Conservation (phyloP, 2,797 vertebrate genomes). For the Rhinella marina region DNA sequence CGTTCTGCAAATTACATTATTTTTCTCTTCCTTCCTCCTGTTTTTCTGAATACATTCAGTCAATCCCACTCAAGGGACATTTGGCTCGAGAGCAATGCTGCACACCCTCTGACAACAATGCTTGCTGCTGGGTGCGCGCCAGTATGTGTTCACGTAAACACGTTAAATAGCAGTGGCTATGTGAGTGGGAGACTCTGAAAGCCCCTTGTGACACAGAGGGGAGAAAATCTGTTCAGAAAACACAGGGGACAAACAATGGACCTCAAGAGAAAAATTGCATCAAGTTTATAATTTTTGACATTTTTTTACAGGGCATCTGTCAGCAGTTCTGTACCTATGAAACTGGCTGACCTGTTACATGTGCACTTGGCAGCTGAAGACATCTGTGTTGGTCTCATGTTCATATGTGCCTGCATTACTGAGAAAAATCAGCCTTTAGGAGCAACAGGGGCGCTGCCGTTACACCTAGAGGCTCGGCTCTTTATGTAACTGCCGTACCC, state of each 20-base stretch:
- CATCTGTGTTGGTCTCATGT: too few species aligned
- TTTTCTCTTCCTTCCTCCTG: background rate
- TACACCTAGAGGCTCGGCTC: too few species aligned
- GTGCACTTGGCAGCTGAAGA: too few species aligned
- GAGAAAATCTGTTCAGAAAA: background rate
- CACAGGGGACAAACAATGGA: background rate
- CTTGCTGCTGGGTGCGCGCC: background rate
- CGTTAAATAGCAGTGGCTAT: background rate
- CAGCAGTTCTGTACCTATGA: too few species aligned
- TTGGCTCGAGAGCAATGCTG: background rate
- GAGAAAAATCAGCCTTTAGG: too few species aligned
- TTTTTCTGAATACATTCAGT: slow-evolving; percentile 2
- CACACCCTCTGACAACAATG: slow-evolving; percentile 10
- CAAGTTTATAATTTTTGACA: background rate
- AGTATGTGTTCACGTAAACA: slow-evolving; percentile 18
- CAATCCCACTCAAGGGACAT: background rate
- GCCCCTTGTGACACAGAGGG: background rate
- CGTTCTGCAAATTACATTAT: background rate
- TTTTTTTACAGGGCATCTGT: too few species aligned
- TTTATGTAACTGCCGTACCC: too few species aligned
- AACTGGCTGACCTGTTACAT: too few species aligned
- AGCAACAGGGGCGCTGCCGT: too few species aligned
- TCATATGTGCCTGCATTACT: too few species aligned
- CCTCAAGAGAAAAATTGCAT: background rate
- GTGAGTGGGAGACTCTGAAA: slow-evolving; percentile 6